phyloP scores from a whole-genome alignment of 1,140 invertebrate species.

The Drosophila sulfurigaster region DNA sequence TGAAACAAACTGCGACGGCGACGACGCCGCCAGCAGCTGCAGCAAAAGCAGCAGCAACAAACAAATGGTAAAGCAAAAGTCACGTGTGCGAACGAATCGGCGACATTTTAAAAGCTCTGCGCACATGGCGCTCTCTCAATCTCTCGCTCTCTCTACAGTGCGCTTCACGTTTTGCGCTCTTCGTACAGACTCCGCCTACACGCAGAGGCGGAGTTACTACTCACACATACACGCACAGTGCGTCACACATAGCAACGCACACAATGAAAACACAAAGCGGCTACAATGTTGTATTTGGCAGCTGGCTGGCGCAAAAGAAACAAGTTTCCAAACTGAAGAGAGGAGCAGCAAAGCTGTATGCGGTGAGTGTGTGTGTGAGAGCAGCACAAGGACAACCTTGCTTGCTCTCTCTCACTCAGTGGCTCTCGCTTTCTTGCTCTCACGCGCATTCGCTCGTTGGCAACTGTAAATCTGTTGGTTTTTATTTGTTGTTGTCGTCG shows the following conservation, averaged over 20 bases:
- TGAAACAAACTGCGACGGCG: constrained; percentile 70
- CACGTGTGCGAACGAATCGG: constrained; percentile 63
- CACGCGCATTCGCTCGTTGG: constrained; percentile 42
- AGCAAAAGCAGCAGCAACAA: constrained; percentile 28
- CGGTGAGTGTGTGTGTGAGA: constrained; percentile 30
- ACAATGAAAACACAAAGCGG: constrained; percentile 70
- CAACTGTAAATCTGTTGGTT: constrained; percentile 66
- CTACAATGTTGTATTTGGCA: constrained; percentile 75
- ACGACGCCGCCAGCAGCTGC: constrained; percentile 32
- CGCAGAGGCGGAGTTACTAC: constrained; percentile 57
- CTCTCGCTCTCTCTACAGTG: constrained; percentile 1
- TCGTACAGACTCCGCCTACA: constrained; percentile 62
- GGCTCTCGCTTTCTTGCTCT: constrained; percentile 10
- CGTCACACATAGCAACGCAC: neutral
- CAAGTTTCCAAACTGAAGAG: constrained; percentile 75
- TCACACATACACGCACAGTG: neutral
- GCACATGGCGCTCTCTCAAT: constrained; percentile 47
- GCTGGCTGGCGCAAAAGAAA: constrained; percentile 77
- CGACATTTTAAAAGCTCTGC: constrained; percentile 57
- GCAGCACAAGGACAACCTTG: constrained; percentile 48
- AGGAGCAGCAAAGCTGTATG: constrained; percentile 27
- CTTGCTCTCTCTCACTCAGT: constrained; percentile 9
- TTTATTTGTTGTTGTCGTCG: constrained; percentile 32
- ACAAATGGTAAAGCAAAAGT: constrained; percentile 19
- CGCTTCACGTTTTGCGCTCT: constrained; percentile 11